These are phyloP conservation scores for Scaptomyza parva DNA, from an alignment of 2,888 invertebrate genomes.

Conservation along the genomic window DNA sequence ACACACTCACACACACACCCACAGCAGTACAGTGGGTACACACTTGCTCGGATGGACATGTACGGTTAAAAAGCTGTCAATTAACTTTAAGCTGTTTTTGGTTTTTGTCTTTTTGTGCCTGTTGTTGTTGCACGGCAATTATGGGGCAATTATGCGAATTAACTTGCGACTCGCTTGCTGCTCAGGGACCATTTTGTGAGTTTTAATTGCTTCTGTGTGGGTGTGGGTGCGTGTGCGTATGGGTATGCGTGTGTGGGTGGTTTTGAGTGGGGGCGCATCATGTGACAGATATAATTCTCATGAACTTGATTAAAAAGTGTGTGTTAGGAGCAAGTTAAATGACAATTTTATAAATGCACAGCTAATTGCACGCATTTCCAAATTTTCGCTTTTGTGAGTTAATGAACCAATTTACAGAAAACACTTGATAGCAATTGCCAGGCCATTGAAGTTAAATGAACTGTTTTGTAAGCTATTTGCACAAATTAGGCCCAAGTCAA, in stretches of 20 bases:
- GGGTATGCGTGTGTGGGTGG: neutral
- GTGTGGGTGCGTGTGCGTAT: neutral
- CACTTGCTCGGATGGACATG: conserved; percentile 11
- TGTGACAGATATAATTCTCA: conserved; percentile 2
- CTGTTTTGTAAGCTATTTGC: conserved; percentile 57
- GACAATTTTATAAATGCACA: conserved; percentile 44
- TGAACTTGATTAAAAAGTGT: conserved; percentile 2
- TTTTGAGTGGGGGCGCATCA: conserved; percentile 6
- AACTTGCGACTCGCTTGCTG: conserved; percentile 40
- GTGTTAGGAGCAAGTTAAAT: conserved; percentile 27
- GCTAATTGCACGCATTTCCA: conserved; percentile 44
- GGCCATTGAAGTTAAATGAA: conserved; percentile 79
- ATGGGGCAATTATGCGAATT: conserved; percentile 67
- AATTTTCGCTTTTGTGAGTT: conserved; percentile 25
- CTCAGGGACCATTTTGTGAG: conserved; percentile 47
- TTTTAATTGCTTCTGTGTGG: conserved; percentile 54
- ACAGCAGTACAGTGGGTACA: conserved; percentile 4
- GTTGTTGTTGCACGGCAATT: conserved; percentile 49
- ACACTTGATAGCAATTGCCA: conserved; percentile 66
- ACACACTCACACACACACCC: no score
- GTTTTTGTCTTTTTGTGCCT: conserved; percentile 9
- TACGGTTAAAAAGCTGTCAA: conserved; percentile 13
- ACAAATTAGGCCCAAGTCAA: conserved; percentile 45
- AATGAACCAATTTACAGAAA: conserved; percentile 69
- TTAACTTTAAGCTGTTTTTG: conserved; percentile 7